Conservation (phyloP, 2,113 vertebrate species). For the Callithrix jacchus region DNA sequence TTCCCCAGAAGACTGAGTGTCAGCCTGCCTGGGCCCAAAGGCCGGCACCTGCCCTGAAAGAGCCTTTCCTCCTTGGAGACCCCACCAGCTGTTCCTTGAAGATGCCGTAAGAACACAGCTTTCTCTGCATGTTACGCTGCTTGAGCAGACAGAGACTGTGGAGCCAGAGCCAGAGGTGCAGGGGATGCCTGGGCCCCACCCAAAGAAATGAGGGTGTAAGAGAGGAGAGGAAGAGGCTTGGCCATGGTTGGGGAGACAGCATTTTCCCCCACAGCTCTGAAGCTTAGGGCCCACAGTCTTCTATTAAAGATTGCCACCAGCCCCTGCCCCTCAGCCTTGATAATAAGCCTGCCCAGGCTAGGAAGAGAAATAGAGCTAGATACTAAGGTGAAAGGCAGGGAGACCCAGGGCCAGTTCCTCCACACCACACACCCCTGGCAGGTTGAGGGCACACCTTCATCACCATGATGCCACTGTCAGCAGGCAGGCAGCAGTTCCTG, state of each 20-base stretch:
- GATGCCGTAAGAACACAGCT: rapidly evolving
- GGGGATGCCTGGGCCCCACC: not conserved
- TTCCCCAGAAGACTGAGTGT: not conserved
- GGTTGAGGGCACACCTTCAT: not conserved
- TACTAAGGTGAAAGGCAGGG: not conserved
- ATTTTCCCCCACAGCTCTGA: not conserved
- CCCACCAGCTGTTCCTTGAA: not conserved
- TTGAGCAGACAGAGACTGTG: rapidly evolving
- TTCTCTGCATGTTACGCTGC: not conserved
- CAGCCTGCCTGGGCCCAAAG: not conserved
- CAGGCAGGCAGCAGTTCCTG: not conserved
- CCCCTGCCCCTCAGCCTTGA: not conserved
- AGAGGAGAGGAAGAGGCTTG: not conserved
- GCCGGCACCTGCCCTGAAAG: not conserved
- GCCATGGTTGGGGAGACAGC: not conserved
- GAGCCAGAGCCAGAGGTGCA: not conserved
- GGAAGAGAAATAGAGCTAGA: not conserved
- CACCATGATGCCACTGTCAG: not conserved
- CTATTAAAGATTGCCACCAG: not conserved
- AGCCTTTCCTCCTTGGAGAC: not conserved
- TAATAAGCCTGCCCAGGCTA: not conserved
- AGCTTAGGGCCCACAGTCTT: not conserved
- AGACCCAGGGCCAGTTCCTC: not conserved
- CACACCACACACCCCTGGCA: too few species aligned
- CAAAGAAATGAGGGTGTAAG: not conserved